phyloP scores from a whole-genome alignment of 2,797 vertebrate genomes.

The Enteromius radiatus region DNA sequence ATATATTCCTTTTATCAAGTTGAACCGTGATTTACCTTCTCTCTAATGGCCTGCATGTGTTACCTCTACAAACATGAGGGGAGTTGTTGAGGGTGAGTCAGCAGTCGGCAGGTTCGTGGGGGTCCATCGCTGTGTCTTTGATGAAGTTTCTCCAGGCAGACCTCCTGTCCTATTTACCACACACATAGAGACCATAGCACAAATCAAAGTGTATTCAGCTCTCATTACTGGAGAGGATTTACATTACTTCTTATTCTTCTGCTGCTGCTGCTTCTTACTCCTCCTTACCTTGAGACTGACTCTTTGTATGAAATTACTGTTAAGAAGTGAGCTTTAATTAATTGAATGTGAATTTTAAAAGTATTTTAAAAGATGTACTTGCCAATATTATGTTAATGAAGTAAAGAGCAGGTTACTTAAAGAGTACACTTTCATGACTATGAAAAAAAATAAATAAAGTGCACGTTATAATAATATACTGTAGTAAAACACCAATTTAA shows the following conservation, averaged over 20 bases:
- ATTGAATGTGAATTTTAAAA: not conserved
- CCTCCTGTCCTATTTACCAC: not conserved
- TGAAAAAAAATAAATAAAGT: too few relatives aligned
- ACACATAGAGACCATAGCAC: not conserved
- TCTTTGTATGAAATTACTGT: not conserved
- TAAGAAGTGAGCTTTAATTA: not conserved
- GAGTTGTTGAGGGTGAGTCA: constrained; percentile 17
- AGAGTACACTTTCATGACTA: not conserved
- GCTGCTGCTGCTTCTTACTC: not conserved
- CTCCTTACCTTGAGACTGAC: not conserved
- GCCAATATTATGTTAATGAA: not conserved
- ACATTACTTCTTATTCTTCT: not conserved
- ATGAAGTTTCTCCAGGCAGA: constrained; percentile 30
- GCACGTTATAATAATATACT: too few relatives aligned
- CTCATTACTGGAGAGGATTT: not conserved
- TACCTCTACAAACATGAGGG: constrained; percentile 3
- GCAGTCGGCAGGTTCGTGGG: not conserved
- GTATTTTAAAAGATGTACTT: not conserved
- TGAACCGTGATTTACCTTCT: not conserved
- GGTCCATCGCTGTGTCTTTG: not conserved
- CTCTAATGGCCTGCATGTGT: not conserved
- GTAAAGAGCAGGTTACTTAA: not conserved
- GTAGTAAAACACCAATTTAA: too few relatives aligned
- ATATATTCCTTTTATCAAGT: not conserved
- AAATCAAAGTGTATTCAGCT: not conserved